Evolutionary conservation across 2,797 vertebrate species (phyloP), one percentile per base, ranked within the genome.

Genomic region (Gallirallus australis): DNA sequence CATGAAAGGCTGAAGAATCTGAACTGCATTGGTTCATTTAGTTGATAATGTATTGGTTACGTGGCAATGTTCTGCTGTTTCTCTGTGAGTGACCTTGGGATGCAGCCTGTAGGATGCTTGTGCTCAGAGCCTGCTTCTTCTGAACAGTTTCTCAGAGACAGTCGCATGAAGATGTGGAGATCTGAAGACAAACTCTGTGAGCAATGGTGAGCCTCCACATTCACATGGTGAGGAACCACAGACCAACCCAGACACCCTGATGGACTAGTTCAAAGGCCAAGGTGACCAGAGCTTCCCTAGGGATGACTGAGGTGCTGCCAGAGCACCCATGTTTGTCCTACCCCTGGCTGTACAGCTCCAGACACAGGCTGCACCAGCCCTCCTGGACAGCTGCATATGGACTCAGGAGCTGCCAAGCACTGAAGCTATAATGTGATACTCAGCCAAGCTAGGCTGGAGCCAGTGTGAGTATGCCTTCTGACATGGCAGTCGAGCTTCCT

Each of bases 391-490:
- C 66, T 72, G 48, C 82, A 33, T 14, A 30, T 6, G 14, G 48
- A 70, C 64, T 40, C 40, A 87, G 25, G 28, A 89, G 12, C 45
- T 72, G 25, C 60, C 40, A 75, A 25, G 15, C 40, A 3, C 37
- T 11, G 28, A 59, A 56, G 59, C 45, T 66, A 68, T 40, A 68
- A 68, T 2, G 3, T 0, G 0, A 9, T 31, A 59, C 2, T 57
- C 61, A 78, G 61, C 48, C 48, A 52, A 59, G n/a, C 11, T 11
- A 47, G 70, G 47, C 42, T 82, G 2, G 2, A 93, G 60, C 27
- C 64, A 64, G 53, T 1, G 42, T 3, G 4, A 47, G 61, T 45
- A 45, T 71, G 69, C 45, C 79, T 90, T 48, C 72, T 87, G 47
- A 14, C 42, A 61, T 2, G 66, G 89, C 89, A 89, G 37, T 56